A percentile compares a stretch with the other conserved stretches of the same genome.
phyloP scores from a whole-genome alignment of 1,140 invertebrate genomes.

The Achatina immaculata region DNA sequence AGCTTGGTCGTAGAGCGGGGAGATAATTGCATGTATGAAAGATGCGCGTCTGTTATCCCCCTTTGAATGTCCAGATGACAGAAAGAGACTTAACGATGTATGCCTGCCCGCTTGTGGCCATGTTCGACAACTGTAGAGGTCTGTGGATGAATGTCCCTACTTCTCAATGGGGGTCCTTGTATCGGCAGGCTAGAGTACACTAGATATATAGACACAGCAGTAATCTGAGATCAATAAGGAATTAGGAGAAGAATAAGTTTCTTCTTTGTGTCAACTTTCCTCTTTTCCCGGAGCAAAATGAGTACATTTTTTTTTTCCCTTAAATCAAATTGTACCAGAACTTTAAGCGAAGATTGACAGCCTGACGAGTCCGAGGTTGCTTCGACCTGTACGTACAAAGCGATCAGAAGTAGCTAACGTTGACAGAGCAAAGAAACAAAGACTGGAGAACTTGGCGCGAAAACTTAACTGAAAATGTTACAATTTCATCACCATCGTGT shows the following conservation, averaged over 20 bases:
- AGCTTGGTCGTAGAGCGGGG: neutral
- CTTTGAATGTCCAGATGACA: neutral
- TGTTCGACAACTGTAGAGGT: neutral
- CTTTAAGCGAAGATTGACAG: too few relatives aligned
- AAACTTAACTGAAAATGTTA: too few relatives aligned
- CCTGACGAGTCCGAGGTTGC: too few relatives aligned
- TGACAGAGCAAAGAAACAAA: too few relatives aligned
- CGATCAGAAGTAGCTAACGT: too few relatives aligned
- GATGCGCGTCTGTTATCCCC: neutral
- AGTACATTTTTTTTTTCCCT: too few relatives aligned
- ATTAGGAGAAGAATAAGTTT: neutral
- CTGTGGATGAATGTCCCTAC: neutral
- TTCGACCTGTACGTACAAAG: too few relatives aligned
- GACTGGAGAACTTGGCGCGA: too few relatives aligned
- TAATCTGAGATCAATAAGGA: neutral
- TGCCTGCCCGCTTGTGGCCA: neutral
- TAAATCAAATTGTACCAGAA: too few relatives aligned
- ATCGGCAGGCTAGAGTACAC: neutral
- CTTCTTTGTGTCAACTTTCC: neutral
- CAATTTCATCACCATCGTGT: too few relatives aligned
- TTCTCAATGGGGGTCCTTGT: neutral
- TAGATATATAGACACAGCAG: neutral
- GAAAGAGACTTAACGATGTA: neutral
- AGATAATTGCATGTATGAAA: neutral
- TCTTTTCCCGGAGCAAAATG: too few relatives aligned